Conservation (phyloP, 2,797 vertebrate species). For the Brachymystax lenok region DNA sequence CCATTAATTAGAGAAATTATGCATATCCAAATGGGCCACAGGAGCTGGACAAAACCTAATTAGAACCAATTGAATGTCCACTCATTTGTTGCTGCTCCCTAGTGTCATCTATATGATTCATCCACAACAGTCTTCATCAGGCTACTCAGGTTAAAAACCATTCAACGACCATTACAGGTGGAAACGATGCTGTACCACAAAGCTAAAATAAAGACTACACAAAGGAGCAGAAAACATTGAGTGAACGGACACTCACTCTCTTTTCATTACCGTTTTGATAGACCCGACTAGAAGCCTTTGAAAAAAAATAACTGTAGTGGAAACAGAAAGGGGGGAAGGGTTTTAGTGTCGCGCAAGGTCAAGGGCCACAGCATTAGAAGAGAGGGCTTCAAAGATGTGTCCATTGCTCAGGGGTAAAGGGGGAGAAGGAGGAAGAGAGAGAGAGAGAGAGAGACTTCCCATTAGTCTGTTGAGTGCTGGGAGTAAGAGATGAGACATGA, state of each 20-base stretch:
- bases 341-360: neutral
- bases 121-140: neutral
- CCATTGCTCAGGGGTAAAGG: neutral
- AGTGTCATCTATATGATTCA: neutral
- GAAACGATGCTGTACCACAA: neutral
- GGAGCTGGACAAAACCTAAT: neutral
- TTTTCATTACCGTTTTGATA: conserved; percentile 7
- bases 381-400: conserved; percentile 16
- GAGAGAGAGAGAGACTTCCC: neutral
- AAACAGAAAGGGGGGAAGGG: neutral
- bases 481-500: conserved; percentile 1
- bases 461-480: neutral
- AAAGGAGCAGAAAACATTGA: neutral
- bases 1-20: neutral
- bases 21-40: neutral
- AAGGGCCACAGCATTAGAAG: conserved; percentile 2
- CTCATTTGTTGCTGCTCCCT: neutral
- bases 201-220: neutral
- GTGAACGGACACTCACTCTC: neutral
- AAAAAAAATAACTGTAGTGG: neutral
- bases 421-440: neutral
- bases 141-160: neutral
- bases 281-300: conserved; percentile 4
- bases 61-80: neutral
- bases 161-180: neutral